A percentile compares a stretch with the other conserved stretches of the same genome.
These are phyloP conservation scores for Sciurus niger DNA, from an alignment of 2,113 vertebrate species.

Conservation along the genomic window DNA sequence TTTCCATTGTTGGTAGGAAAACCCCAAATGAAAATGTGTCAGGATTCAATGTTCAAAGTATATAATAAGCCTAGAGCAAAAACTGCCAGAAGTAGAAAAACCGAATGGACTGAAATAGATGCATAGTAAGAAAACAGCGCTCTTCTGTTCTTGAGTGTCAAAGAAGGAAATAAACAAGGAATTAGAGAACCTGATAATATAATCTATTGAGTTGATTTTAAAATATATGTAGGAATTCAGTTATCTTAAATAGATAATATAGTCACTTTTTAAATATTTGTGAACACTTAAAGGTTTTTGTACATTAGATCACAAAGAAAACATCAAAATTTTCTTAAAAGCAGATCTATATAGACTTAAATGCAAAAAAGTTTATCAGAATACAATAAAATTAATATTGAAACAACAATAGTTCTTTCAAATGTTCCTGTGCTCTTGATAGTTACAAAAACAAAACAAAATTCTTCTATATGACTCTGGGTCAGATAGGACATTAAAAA, in stretches of 20 bases:
- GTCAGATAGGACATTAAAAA: background rate
- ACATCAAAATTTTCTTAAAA: constrained; percentile 7
- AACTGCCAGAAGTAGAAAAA: background rate
- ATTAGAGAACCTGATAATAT: background rate
- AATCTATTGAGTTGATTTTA: background rate
- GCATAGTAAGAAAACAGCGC: background rate
- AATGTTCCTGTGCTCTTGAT: background rate
- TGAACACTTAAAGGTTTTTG: background rate
- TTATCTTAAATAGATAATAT: background rate
- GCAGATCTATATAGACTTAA: background rate
- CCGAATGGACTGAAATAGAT: background rate
- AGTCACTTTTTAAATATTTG: constrained; percentile 34
- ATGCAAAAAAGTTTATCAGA: background rate
- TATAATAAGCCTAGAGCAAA: background rate
- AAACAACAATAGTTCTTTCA: background rate
- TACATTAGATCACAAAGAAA: constrained; percentile 25
- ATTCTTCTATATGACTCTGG: background rate
- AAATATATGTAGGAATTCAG: background rate
- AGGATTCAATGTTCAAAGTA: constrained; percentile 40
- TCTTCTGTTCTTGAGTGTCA: background rate
- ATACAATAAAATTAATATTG: background rate
- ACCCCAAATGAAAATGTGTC: background rate
- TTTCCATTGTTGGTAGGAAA: background rate
- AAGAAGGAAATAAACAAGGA: background rate
- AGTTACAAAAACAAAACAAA: background rate